These are phyloP conservation scores for Diglossa cyanea DNA, from an alignment of 2,797 vertebrate genomes.

Conservation along the genomic window DNA sequence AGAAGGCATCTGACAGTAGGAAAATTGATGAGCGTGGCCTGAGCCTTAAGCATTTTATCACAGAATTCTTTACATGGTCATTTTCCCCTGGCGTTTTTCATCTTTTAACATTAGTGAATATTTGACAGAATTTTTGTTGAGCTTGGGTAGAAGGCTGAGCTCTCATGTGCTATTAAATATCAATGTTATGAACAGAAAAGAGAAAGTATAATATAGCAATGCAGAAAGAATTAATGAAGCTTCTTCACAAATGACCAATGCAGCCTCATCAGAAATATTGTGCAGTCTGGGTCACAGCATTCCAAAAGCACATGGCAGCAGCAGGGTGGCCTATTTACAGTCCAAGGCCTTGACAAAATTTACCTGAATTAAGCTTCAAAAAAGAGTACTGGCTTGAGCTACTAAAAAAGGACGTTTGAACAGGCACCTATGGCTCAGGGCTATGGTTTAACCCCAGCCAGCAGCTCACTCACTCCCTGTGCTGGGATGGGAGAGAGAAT, in stretches of 20 bases:
- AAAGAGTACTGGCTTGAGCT: neutral
- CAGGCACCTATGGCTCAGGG: neutral
- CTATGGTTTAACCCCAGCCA: neutral
- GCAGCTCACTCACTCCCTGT: fast-evolving
- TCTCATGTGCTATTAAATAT: neutral
- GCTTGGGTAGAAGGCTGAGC: neutral
- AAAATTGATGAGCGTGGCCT: neutral
- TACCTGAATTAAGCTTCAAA: neutral
- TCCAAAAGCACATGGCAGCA: neutral
- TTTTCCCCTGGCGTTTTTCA: neutral
- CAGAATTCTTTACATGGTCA: neutral
- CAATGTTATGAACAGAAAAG: neutral
- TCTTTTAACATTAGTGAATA: neutral
- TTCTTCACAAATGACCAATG: neutral
- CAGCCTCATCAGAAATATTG: neutral
- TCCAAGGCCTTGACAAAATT: neutral
- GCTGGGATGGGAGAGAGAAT: neutral
- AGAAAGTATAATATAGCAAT: neutral
- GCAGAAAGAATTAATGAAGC: neutral
- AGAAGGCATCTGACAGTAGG: neutral
- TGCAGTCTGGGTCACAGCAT: neutral
- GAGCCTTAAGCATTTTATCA: neutral
- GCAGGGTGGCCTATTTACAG: neutral
- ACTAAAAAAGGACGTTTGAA: neutral
- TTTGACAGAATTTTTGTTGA: neutral